A percentile compares a stretch with the other conserved stretches of the same genome.
phyloP scores from a whole-genome alignment of 2,888 invertebrate genomes.

The Rhamnusium bicolor region DNA sequence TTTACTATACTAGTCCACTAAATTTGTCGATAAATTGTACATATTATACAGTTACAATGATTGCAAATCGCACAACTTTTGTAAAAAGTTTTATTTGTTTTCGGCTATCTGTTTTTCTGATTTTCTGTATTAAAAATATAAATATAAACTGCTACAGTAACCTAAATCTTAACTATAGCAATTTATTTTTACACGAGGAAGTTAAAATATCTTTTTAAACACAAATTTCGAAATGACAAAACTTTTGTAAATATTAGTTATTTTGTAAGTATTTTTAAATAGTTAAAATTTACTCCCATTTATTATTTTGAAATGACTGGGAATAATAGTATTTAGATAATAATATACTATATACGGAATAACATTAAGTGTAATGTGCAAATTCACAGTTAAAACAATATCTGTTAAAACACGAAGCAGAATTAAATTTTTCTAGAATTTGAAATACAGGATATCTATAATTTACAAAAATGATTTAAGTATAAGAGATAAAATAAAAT shows the following conservation, averaged over 20 bases:
- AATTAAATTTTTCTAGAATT: too few species aligned
- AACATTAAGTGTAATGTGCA: too few species aligned
- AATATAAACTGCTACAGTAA: constrained; percentile 17
- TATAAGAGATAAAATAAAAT: too few species aligned
- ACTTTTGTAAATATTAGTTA: background rate
- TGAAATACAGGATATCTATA: too few species aligned
- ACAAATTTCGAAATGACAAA: background rate
- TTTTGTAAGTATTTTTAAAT: too few species aligned
- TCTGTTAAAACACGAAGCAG: too few species aligned
- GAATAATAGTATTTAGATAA: background rate
- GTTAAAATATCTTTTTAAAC: background rate
- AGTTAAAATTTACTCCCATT: too few species aligned
- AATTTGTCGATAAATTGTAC: constrained; percentile 66
- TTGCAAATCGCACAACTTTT: constrained; percentile 70
- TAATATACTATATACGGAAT: background rate
- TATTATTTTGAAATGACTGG: background rate
- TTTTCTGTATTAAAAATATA: constrained; percentile 11
- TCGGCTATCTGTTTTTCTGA: constrained; percentile 40
- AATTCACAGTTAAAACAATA: too few species aligned
- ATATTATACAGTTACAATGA: constrained; percentile 69
- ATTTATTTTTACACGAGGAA: background rate
- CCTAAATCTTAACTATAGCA: background rate
- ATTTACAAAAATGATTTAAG: too few species aligned
- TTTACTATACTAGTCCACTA: constrained; percentile 59
- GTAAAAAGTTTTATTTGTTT: constrained; percentile 54